Percentiles rank a stretch among this genome's conserved stretches.
phyloP scores from a whole-genome alignment of 2,888 invertebrate species.

The Catocala nupta region DNA sequence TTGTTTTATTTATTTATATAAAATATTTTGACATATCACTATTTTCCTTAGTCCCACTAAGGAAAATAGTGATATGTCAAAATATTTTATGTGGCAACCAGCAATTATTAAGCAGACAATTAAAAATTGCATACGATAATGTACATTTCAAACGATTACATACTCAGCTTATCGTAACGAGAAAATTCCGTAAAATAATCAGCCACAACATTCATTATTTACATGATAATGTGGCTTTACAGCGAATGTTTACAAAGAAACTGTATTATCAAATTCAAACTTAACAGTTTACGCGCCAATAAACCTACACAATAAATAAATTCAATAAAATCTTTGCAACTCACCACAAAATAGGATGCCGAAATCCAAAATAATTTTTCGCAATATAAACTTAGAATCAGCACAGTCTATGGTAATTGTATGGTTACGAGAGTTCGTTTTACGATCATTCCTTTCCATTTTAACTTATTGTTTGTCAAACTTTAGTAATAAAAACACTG shows the following conservation, averaged over 20 bases:
- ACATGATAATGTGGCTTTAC: background rate
- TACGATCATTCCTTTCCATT: constrained; percentile 82
- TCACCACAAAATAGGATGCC: constrained; percentile 90
- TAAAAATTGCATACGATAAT: too few relatives aligned
- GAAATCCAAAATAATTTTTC: constrained; percentile 90
- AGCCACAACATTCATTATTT: background rate
- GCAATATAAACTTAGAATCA: constrained; percentile 86
- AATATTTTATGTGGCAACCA: too few relatives aligned
- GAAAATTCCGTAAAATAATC: constrained; percentile 3
- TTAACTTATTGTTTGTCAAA: constrained; percentile 48
- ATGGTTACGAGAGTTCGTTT: constrained; percentile 74
- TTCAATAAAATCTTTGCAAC: constrained; percentile 60
- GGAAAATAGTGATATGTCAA: too few relatives aligned
- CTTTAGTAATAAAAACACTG: constrained; percentile 53
- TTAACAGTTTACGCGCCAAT: background rate
- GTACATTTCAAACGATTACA: background rate
- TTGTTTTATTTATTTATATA: too few relatives aligned
- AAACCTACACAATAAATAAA: background rate
- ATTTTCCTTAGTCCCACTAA: too few relatives aligned
- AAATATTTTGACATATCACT: too few relatives aligned
- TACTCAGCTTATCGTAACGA: constrained; percentile 6
- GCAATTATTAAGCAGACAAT: too few relatives aligned
- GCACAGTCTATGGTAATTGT: constrained; percentile 82
- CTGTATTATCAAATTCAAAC: background rate
- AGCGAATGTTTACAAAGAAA: background rate